Evolutionary conservation across 2,797 vertebrate genomes (phyloP), one percentile per base, ranked within the genome.

Genomic region (Kryptopterus vitreolus): DNA sequence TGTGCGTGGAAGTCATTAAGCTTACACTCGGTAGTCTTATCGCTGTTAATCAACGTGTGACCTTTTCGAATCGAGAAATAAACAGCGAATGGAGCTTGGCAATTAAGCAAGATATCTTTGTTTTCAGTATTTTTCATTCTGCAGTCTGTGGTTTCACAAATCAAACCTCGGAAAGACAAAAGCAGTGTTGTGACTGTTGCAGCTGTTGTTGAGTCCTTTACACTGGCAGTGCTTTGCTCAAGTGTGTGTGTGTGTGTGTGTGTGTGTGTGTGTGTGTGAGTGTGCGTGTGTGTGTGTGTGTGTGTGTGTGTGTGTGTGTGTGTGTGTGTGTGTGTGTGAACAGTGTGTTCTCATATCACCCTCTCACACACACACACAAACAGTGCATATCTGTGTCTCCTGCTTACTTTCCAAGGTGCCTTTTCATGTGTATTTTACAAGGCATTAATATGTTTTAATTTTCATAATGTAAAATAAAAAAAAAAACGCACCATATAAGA

Each of bases 61-160:
- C 0, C 43, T 4, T 50, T 50, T 16, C 2, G 12, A 35, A 55
- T 72, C 2, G 5, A 35, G 20, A 26, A 38, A 13, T 35, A 20
- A 35, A 9, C 31, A 22, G 26, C 80, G 77, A 66, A 81, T 66
- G 38, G 24, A 76, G 72, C 33, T 35, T 76, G 58, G 70, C 78
- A 69, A 59, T 72, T 46, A 72, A 46, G 57, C 59, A 46, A 69
- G 71, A 85, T 76, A 79, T 72, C 52, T 52, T 43, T 79, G 61
- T 61, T 81, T 50, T 80, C 81, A 66, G 76, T 74, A 82, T 80
- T 33, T 74, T 4, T 11, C 38, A 73, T 66, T 65, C 35, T 15
- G 15, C 38, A 53, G 61, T 76, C 24, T 74, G 20, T 35, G 26
- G 12, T 74, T 78, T 55, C 29, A 83, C 74, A 73, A 20, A 12